Base-by-base conservation (phyloP, 1,140 invertebrate species). In the Drosophila guanche region DNA sequence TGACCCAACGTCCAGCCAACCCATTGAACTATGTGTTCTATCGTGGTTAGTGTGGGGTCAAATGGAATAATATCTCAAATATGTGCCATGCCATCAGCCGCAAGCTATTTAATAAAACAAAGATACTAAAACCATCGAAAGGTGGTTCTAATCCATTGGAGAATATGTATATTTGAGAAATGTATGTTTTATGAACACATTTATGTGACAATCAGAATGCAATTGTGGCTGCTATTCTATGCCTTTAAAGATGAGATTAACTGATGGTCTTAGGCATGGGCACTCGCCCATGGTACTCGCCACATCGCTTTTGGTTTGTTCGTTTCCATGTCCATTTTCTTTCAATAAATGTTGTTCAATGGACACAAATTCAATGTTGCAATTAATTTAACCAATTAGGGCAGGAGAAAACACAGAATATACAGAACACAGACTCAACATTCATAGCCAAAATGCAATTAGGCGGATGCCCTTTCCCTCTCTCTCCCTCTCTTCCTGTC, bases 331-430 rank as follows among this genome's bases (percentile, higher is more conserved):
- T 37, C 33, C 10, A 37, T 29, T 65, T 67, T 20, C 43, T 14
- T 68, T 56, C 16, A 41, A 67, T 68, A 41, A 29, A 55, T 54
- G 14, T 12, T 54, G 37, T 23, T 43, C 45, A 54, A 45, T 56
- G 29, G 59, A 41, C 33, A 45, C 41, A 25, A 70, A 46, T 57
- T 48, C 51, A 61, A 37, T 48, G 72, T 29, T 54, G 55, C 60
- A 71, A 88, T 86, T 81, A 81, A 86, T 81, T 88, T 67, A 86
- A 81, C 61, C 78, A 57, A 81, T 78, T 86, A 67, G 45, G 52
- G 40, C 48, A 69, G 33, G 10, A 37, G 33, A 37, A 37, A 37
- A 37, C 33, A 37, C 29, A 33, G 25, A 27, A 27, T 27, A 27
- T 27, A 27, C 46, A 66, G 42, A 59, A 75, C 60, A 58, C 23